A percentile compares a stretch with the other conserved stretches of the same genome.
phyloP scores from a whole-genome alignment of 2,888 invertebrate species.

The Biston stratarius region DNA sequence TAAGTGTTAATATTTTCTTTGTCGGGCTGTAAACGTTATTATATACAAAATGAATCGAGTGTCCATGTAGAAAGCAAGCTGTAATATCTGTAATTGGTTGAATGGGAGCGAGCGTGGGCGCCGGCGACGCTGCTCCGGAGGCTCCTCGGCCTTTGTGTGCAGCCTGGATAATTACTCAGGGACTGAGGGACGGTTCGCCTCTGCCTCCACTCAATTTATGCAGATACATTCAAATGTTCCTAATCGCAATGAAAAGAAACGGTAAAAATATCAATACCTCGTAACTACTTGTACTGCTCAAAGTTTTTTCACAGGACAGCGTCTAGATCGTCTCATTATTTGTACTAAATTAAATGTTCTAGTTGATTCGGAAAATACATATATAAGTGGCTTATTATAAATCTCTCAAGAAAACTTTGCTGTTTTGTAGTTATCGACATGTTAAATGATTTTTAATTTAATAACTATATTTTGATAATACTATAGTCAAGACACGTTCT shows the following conservation, averaged over 20 bases:
- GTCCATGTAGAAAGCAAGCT: conserved; percentile 10
- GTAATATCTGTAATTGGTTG: conserved; percentile 41
- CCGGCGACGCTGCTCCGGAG: conserved; percentile 54
- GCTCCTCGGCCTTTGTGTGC: conserved; percentile 72
- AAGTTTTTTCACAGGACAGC: no score
- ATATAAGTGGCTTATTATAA: not conserved
- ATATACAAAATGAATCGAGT: not conserved
- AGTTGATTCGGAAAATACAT: no score
- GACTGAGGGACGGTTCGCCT: conserved; percentile 80
- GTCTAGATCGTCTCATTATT: not conserved
- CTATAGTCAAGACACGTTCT: conserved; percentile 1
- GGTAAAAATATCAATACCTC: conserved; percentile 5
- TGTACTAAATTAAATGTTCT: no score
- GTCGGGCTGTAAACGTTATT: not conserved
- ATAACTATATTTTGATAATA: no score
- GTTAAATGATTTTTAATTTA: no score
- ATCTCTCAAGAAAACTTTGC: not conserved
- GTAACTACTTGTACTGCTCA: not conserved
- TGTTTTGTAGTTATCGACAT: no score
- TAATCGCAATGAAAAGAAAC: conserved; percentile 6
- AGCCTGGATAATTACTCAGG: conserved; percentile 80
- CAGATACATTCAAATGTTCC: conserved; percentile 55
- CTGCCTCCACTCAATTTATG: conserved; percentile 75
- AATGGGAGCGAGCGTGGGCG: conserved; percentile 37
- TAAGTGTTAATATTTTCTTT: not conserved